These are phyloP conservation scores for Clamator glandarius DNA, from an alignment of 2,797 vertebrate species.

Conservation along the genomic window DNA sequence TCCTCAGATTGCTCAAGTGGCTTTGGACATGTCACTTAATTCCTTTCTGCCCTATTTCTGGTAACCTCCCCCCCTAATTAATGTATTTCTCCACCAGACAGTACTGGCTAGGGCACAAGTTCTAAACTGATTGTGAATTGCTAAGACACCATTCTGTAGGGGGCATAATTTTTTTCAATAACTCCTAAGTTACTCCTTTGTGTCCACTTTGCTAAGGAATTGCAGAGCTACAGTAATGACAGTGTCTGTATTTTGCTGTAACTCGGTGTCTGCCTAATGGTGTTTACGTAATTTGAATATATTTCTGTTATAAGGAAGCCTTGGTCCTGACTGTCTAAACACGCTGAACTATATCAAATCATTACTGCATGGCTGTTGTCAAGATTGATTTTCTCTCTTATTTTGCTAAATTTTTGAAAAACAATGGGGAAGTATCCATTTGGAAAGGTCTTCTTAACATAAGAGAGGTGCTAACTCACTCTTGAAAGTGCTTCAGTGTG, in stretches of 20 bases:
- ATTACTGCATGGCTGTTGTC: not conserved
- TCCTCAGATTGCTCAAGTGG: not conserved
- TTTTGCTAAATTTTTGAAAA: not conserved
- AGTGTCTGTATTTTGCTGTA: not conserved
- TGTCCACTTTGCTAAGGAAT: not conserved
- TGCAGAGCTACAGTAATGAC: not conserved
- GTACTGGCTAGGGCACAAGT: not conserved
- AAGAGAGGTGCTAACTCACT: not conserved
- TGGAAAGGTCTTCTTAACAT: not conserved
- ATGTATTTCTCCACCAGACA: not conserved
- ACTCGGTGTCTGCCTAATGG: not conserved
- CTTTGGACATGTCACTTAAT: not conserved
- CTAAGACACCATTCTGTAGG: not conserved
- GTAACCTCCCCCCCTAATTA: fast-evolving
- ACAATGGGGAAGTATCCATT: not conserved
- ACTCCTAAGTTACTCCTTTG: not conserved
- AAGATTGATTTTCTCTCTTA: not conserved
- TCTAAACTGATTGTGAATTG: not conserved
- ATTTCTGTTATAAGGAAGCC: not conserved
- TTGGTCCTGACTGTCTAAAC: not conserved
- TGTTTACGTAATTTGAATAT: not conserved
- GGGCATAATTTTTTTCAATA: not conserved
- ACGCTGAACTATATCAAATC: not conserved
- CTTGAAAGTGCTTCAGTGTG: not conserved
- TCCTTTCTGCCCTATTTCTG: not conserved